Evolutionary conservation across 2,797 vertebrate genomes (phyloP), one percentile per base, ranked within the genome.

Genomic region (Perodicticus potto): DNA sequence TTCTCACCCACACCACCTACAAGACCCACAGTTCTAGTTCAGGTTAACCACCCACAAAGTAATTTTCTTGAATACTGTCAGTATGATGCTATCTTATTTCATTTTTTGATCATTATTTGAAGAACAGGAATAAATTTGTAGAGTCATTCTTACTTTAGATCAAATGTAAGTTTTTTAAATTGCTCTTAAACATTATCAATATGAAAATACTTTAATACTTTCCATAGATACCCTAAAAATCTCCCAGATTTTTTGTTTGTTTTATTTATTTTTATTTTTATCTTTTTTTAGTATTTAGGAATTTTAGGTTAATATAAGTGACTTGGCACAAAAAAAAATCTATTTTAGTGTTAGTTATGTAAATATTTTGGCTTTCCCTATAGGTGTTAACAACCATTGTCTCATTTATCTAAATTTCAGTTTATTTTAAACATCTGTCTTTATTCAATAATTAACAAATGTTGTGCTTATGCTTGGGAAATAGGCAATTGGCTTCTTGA

Each of bases 361-460:
- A 85, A 34, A 10, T 85, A 34, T 83, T 86, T 96, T 74, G 96
- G 86, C 29, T 77, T 76, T 83, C 23, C 70, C 10, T 94, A 16
- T n/a, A 86, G 55, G 29, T 74, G 43, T 92, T 69, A 87, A 59
- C 37, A 73, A 94, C 45, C 63, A 27, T 53, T 86, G 76, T 97
- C 96, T 97, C 91, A 94, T 97, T 98, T 95, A 86, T 95, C 94
- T 94, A 96, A 97, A 96, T 96, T 96, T 86, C 92, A 89, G 78
- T 74, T 97, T 97, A 96, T 93, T 92, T 97, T 97, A 97, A 98
- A 95, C 82, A 94, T 97, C 91, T 97, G 78, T 96, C 90, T 96
- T 97, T 97, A 97, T 97, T 97, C 12, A 34, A 45, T 95, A 97
- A 94, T 96, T 96, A 40, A 95, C 93, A 96, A 98, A 93, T 93